Conservation (phyloP, 1,140 invertebrate species). For the Tenebrio molitor region DNA sequence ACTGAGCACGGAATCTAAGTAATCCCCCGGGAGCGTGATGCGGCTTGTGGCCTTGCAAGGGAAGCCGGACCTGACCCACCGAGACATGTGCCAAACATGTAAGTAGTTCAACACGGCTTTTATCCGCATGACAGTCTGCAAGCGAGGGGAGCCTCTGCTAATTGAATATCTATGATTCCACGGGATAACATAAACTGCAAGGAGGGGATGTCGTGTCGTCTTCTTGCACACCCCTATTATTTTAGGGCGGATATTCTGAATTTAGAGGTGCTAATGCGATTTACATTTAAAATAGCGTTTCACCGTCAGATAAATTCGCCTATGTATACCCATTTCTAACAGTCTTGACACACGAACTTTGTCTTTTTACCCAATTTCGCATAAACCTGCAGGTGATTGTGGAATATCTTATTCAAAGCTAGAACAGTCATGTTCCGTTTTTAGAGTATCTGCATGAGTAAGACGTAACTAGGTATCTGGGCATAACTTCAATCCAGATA, state of each 20-base stretch:
- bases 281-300: constrained; percentile 6
- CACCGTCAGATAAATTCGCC: not conserved
- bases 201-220: not conserved
- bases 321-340: not conserved
- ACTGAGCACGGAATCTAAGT: constrained; percentile 54
- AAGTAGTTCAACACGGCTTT: not conserved
- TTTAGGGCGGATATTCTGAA: constrained; percentile 38
- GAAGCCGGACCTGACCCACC: constrained; percentile 8
- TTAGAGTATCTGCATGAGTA: too few relatives aligned
- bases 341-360: not conserved
- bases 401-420: too few relatives aligned
- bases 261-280: constrained; percentile 21
- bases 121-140: constrained; percentile 24
- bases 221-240: constrained; percentile 24
- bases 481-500: too few relatives aligned
- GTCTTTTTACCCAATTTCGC: too few relatives aligned
- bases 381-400: too few relatives aligned
- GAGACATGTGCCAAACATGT: constrained; percentile 40
- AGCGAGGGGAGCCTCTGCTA: not conserved
- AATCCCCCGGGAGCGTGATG: constrained; percentile 53
- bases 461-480: too few relatives aligned
- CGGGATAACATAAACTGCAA: not conserved
- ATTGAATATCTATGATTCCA: constrained; percentile 19
- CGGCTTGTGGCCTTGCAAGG: constrained; percentile 46
- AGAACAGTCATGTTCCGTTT: too few relatives aligned